Evolutionary conservation across 2,888 invertebrate genomes (phyloP), one percentile per base, ranked within the genome.

Genomic region (Miltochrista miniata): DNA sequence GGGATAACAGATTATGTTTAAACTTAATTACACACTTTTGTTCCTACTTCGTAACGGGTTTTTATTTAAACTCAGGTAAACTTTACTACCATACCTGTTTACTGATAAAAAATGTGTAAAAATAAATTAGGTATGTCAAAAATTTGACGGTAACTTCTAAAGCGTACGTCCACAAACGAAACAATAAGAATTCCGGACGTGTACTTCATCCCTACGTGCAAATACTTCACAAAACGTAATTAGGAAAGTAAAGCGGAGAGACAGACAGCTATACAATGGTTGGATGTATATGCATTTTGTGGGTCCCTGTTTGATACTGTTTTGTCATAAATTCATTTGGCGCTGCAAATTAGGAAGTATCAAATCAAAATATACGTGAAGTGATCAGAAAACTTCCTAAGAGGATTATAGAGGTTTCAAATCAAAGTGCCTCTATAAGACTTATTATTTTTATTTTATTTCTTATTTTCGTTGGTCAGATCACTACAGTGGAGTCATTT

Each of bases 71-170:
- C 24, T 29, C 13, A 4, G 1, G 9, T 12, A 12, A 39, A 39
- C 29, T 5, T 13, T 0, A 12, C 29, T 15, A 2, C 0, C 18
- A 24, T 18, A 39, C 12, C 24, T 24, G n/a, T n/a, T n/a, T 30
- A 12, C 9, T 10, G 12, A 29, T 24, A 39, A 39, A 39, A 13
- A 24, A 12, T 18, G n/a, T 59, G 64, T 71, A 65, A 69, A 57
- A 48, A 45, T 58, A 63, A 61, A 63, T n/a, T n/a, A n/a, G n/a
- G n/a, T n/a, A 56, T 69, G 44, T 45, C 11, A 54, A 68, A 64
- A 51, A 55, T 47, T 54, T 53, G 18, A 52, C 35, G 53, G 45
- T 51, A 54, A 61, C 56, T 52, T 54, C 61, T 63, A 63, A 69
- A 49, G 7, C 53, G 40, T 45, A 55, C 43, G 51, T 58, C 48